Evolutionary conservation across 2,113 vertebrate genomes (phyloP), one percentile per base, ranked within the genome.

Genomic region (Sclerurus mexicanus): DNA sequence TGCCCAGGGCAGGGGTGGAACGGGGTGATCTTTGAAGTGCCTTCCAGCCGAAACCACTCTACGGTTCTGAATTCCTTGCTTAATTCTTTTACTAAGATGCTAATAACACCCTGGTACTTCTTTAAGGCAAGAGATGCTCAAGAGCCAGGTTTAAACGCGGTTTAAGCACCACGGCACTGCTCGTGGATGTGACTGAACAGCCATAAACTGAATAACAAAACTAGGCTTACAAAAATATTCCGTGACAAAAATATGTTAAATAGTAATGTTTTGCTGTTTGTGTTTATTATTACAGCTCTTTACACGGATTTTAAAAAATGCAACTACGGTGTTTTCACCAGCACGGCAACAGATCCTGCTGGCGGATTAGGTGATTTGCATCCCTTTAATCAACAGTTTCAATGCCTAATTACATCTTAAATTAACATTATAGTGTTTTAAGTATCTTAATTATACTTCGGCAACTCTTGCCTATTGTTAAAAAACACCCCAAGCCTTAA

Each of bases 131-230:
- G 14, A 14, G 37, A 2, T 14, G 3, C 6, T 7, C 7, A 4
- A 53, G 37, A 55, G 10, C 2, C 27, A 21, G 42, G 2, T 2
- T 8, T 24, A 7, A 14, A 18, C 0, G 30, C 1, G 20, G 4
- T 24, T 30, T 28, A 9, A 77, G 6, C 4, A 42, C 40, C 40
- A 42, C 13, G 14, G 37, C 25, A 40, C 75, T 3, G 53, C 52
- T 27, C 25, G 0, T 2, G 47, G 46, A 3, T 27, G 33, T 5
- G 47, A 19, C 55, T 33, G 40, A 31, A 5, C 47, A 30, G 28
- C 1, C 60, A 3, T 2, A 8, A 39, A 31, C 44, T 1, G 58
- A 35, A 8, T 4, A 23, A 49, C 9, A 37, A 23, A 49, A 23
- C 30, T 1, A 42, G 14, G 8, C 31, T 20, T 14, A 42, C 13